phyloP scores from a whole-genome alignment of 1,140 invertebrate species.

The Cecropterus lyciades region DNA sequence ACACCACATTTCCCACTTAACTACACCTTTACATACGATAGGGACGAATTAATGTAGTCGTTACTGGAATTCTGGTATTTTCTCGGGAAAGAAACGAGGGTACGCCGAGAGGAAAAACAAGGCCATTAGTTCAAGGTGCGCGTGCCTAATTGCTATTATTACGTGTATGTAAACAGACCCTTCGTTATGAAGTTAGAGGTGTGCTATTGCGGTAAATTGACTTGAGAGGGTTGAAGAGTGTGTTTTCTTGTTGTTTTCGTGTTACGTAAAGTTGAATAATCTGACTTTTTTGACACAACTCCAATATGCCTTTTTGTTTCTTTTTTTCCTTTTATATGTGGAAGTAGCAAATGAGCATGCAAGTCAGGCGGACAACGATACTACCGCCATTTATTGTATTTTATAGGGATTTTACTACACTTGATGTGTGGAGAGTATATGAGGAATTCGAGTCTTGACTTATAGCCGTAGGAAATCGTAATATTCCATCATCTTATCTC shows the following conservation, averaged over 20 bases:
- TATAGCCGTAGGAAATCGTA: no score
- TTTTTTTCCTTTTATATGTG: no score
- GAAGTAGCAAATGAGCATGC: no score
- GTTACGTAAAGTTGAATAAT: not conserved
- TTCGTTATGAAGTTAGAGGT: constrained; percentile 21
- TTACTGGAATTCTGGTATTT: constrained; percentile 45
- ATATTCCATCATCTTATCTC: no score
- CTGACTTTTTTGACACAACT: no score
- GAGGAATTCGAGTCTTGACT: no score
- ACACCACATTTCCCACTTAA: constrained; percentile 1
- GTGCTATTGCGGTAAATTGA: constrained; percentile 19
- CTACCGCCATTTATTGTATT: no score
- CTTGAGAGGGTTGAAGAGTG: constrained; percentile 17
- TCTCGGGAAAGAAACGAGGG: constrained; percentile 44
- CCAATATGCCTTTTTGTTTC: no score
- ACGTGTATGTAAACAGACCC: constrained; percentile 19
- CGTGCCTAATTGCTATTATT: constrained; percentile 50
- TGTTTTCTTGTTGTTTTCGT: not conserved
- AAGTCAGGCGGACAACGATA: no score
- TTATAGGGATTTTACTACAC: no score
- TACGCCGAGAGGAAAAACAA: constrained; percentile 48
- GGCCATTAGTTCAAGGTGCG: constrained; percentile 55
- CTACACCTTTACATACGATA: constrained; percentile 20
- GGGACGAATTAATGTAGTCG: constrained; percentile 46
- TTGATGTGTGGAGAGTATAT: no score